Conservation (phyloP, 2,797 vertebrate species). For the Australoheros facetus region DNA sequence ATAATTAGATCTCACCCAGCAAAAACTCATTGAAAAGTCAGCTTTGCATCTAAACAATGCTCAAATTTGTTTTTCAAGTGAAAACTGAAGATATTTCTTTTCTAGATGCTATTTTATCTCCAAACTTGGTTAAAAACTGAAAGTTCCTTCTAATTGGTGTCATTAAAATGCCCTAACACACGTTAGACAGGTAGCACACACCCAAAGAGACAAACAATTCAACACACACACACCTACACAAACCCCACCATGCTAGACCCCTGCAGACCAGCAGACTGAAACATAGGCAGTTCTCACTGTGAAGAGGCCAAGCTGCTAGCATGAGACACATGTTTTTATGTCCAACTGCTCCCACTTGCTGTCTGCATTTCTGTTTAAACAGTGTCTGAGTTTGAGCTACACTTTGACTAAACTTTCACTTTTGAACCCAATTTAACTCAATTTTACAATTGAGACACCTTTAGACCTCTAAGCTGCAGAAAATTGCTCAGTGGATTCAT, state of each 20-base stretch:
- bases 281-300: neutral
- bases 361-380: neutral
- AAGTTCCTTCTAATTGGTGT: neutral
- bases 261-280: neutral
- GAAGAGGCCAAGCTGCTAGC: neutral
- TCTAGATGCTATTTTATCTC: neutral
- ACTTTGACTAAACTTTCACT: neutral
- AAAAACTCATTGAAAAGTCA: neutral
- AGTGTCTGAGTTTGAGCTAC: neutral
- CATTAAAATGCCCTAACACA: neutral
- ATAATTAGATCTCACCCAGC: neutral
- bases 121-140: neutral
- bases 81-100: neutral
- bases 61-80: neutral
- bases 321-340: neutral
- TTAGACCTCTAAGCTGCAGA: neutral
- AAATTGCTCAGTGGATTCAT: neutral
- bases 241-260: neutral
- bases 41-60: neutral
- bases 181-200: accelerated
- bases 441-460: neutral
- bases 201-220: neutral
- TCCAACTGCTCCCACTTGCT: neutral
- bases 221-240: neutral
- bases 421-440: neutral